Evolutionary conservation across 64 coral and sea anemone species (phyloP).

Genomic region (Actinia tenebrosa): DNA sequence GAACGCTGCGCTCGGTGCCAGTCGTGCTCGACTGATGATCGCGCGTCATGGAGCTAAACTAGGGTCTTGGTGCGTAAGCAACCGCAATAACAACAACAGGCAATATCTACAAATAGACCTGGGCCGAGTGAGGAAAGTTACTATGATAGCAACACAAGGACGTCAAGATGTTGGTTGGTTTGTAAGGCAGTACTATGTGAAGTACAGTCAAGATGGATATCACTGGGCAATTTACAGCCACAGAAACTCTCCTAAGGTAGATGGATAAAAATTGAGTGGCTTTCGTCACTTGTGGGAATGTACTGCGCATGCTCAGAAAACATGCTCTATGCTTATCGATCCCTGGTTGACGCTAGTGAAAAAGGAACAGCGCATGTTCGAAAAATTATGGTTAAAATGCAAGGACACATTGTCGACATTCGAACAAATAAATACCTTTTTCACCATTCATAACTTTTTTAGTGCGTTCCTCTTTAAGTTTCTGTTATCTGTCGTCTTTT

Average conservation of each 20-base stretch:
- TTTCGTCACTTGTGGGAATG: no score
- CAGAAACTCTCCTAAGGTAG: slow-evolving; percentile 29
- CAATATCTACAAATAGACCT: slow-evolving; percentile 75
- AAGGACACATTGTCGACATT: no score
- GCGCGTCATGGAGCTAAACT: slow-evolving; percentile 28
- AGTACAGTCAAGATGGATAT: slow-evolving; percentile 46
- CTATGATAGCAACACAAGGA: slow-evolving; percentile 58
- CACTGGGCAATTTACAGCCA: slow-evolving; percentile 44
- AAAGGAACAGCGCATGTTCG: no score
- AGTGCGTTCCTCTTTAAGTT: no score
- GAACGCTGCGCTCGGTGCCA: slow-evolving; percentile 36
- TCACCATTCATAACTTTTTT: no score
- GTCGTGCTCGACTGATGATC: slow-evolving; percentile 54
- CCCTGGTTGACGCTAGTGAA: no score
- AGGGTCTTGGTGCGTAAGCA: slow-evolving; percentile 49
- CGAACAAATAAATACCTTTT: no score
- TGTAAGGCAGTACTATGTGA: slow-evolving; percentile 51
- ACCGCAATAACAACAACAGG: slow-evolving; percentile 54
- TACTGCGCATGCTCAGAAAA: no score
- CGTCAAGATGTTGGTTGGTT: slow-evolving; percentile 43
- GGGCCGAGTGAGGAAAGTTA: slow-evolving; percentile 47
- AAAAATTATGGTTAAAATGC: no score
- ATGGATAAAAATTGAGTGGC: no score
- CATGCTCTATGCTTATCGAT: no score
- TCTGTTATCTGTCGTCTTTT: not conserved